These are phyloP conservation scores for Ia io DNA, from an alignment of 2,113 vertebrate genomes.

Conservation along the genomic window DNA sequence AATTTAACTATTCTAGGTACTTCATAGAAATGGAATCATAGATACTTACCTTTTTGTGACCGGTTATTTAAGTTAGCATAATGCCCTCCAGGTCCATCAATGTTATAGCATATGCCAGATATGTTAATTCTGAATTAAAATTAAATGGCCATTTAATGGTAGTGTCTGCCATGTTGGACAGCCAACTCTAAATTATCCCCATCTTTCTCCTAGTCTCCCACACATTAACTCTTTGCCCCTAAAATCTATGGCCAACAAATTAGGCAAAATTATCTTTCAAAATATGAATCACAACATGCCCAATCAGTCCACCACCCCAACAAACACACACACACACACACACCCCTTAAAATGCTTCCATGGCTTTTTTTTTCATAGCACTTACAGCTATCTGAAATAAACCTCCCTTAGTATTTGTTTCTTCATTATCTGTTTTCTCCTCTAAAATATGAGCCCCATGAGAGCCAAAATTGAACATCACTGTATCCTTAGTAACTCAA, in stretches of 20 bases:
- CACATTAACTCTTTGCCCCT: not conserved
- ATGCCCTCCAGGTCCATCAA: not conserved
- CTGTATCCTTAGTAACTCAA: not conserved
- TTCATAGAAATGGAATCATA: not conserved
- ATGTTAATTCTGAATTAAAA: slow-evolving; percentile 17
- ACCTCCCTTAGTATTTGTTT: not conserved
- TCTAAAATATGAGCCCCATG: not conserved
- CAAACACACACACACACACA: not conserved
- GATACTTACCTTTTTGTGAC: not conserved
- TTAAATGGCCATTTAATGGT: not conserved
- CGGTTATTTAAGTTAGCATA: not conserved
- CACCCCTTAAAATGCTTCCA: not conserved
- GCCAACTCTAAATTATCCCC: not conserved
- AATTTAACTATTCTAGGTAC: not conserved
- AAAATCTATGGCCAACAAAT: not conserved
- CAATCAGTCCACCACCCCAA: not conserved
- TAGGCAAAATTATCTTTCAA: not conserved
- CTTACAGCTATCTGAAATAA: not conserved
- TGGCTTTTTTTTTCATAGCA: not conserved
- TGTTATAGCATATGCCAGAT: not conserved
- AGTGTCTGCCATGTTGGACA: not conserved
- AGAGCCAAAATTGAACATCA: not conserved
- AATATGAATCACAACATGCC: not conserved
- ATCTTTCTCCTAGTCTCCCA: not conserved
- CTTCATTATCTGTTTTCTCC: not conserved